phyloP scores from a whole-genome alignment of 2,888 invertebrate genomes.

The Spisula subtruncata region DNA sequence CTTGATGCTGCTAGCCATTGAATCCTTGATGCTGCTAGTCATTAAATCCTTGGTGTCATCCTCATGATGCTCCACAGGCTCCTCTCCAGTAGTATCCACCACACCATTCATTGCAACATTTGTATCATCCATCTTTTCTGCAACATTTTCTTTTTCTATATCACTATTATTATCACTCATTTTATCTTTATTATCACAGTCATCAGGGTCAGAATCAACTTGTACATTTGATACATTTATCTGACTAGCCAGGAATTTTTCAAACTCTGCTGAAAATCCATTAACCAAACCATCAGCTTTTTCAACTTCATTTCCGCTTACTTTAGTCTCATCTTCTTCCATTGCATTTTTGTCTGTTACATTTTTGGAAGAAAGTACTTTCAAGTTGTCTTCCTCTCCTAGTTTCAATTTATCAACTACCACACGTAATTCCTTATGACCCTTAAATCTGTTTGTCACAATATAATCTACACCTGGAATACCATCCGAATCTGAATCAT shows the following conservation, averaged over 20 bases:
- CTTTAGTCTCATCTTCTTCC: background rate
- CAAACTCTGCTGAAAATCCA: slow-evolving; percentile 69
- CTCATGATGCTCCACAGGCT: background rate
- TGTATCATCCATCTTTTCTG: background rate
- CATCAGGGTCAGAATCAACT: slow-evolving; percentile 40
- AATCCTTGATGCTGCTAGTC: background rate
- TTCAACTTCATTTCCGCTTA: background rate
- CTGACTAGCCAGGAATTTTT: slow-evolving; percentile 63
- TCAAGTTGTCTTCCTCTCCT: background rate
- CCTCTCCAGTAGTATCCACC: background rate
- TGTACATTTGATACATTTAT: slow-evolving; percentile 25
- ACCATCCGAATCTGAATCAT: slow-evolving; percentile 68
- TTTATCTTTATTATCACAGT: slow-evolving; percentile 42
- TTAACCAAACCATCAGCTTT: slow-evolving; percentile 14
- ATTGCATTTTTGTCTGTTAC: background rate
- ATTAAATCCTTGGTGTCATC: too few species aligned
- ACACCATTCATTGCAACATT: background rate
- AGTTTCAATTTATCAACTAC: slow-evolving; percentile 75
- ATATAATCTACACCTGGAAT: slow-evolving; percentile 79
- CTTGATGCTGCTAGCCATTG: background rate
- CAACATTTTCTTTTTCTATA: background rate
- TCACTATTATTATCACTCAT: background rate
- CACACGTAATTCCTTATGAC: slow-evolving; percentile 80
- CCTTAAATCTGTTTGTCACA: slow-evolving; percentile 82
- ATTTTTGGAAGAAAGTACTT: background rate